Conservation (phyloP, 2,113 vertebrate species). For the Oceanodroma tethys region DNA sequence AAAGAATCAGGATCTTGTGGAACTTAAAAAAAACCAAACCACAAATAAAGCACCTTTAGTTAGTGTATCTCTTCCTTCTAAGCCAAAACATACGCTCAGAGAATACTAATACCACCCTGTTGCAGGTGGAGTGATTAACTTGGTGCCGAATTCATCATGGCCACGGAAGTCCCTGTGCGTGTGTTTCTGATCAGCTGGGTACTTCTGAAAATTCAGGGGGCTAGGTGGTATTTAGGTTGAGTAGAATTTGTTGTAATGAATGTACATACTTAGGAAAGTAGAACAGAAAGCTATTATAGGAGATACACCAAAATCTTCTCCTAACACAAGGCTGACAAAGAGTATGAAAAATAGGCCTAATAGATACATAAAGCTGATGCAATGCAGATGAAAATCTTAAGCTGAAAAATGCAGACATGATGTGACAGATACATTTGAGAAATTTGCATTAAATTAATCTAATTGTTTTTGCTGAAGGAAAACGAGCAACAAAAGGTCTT, state of each 20-base stretch:
- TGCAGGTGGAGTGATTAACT: neutral
- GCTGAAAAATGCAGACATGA: neutral
- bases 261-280: neutral
- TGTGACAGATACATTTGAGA: neutral
- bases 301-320: neutral
- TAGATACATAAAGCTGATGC: neutral
- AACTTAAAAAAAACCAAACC: neutral
- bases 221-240: neutral
- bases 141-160: neutral
- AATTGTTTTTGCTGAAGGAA: neutral
- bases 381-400: conserved; percentile 16
- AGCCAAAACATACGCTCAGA: neutral
- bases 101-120: neutral
- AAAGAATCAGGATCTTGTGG: neutral
- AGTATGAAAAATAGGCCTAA: neutral
- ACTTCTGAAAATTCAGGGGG: neutral
- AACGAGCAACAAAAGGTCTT: neutral
- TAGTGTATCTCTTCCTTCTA: neutral
- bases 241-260: neutral
- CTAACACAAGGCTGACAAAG: neutral
- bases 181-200: neutral
- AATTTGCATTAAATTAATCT: neutral
- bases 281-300: neutral
- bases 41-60: neutral
- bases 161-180: neutral